Evolutionary conservation across 2,797 vertebrate genomes (phyloP).

Genomic region (Myiotriccus ornatus): DNA sequence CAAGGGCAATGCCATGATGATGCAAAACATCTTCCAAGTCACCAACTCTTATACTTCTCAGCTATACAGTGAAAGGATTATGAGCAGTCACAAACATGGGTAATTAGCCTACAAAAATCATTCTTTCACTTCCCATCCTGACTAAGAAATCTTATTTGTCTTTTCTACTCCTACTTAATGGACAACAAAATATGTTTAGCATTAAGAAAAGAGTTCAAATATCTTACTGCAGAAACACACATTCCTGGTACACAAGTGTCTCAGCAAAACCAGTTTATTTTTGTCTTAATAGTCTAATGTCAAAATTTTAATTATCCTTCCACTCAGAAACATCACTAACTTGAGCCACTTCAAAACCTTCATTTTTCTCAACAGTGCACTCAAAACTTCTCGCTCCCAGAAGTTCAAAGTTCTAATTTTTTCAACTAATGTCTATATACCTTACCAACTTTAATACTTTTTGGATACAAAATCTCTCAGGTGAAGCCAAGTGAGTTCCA

Average conservation of each 20-base stretch:
- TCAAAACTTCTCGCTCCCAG: neutral
- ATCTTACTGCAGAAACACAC: neutral
- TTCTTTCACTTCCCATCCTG: neutral
- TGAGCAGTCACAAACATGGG: neutral
- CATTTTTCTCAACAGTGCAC: neutral
- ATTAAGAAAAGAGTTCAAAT: neutral
- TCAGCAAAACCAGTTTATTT: neutral
- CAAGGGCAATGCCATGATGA: neutral
- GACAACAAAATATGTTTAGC: neutral
- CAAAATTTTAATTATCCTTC: neutral
- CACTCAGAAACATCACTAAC: neutral
- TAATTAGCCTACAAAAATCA: neutral
- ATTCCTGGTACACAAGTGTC: neutral
- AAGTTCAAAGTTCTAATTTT: neutral
- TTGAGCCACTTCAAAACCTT: neutral
- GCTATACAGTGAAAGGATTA: neutral
- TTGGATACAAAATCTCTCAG: neutral
- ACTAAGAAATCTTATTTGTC: neutral
- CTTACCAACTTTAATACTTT: neutral
- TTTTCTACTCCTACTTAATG: neutral
- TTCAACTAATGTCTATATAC: neutral
- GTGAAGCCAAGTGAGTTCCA: neutral
- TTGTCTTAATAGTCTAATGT: neutral
- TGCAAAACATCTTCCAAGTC: neutral
- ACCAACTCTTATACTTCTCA: neutral